phyloP scores from a whole-genome alignment of 2,113 vertebrate genomes.

The Limanda limanda region DNA sequence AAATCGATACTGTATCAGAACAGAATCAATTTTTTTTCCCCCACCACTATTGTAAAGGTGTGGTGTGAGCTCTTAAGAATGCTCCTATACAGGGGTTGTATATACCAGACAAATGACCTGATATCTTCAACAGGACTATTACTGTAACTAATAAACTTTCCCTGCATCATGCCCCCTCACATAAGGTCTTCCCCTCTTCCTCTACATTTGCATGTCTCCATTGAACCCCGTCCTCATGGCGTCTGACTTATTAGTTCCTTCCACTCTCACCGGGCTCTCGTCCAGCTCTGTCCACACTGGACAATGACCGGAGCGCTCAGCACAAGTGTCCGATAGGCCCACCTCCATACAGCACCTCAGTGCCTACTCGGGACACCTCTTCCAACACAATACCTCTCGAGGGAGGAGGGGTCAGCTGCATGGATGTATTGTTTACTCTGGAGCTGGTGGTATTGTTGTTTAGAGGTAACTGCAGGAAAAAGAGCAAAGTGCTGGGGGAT shows the following conservation, averaged over 20 bases:
- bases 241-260: slow-evolving; percentile 79
- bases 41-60: too few species aligned
- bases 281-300: slow-evolving; percentile 52
- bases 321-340: slow-evolving; percentile 29
- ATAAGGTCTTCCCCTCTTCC: slow-evolving; percentile 21
- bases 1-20: too few species aligned
- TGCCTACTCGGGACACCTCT: slow-evolving; percentile 34
- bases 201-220: slow-evolving; percentile 41
- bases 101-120: too few species aligned
- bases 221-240: slow-evolving; percentile 46
- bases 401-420: slow-evolving; percentile 12
- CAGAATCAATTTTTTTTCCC: too few species aligned
- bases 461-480: slow-evolving; percentile 37
- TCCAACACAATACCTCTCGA: slow-evolving; percentile 60
- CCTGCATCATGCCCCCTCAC: slow-evolving; percentile 4
- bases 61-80: too few species aligned
- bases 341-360: background rate
- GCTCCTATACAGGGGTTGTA: too few species aligned
- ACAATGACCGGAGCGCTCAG: slow-evolving; percentile 70
- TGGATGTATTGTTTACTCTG: slow-evolving; percentile 51
- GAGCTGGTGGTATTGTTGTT: slow-evolving; percentile 57
- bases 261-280: slow-evolving; percentile 57
- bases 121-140: background rate
- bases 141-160: slow-evolving; percentile 21
- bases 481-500: slow-evolving; percentile 20